Evolutionary conservation across 2,113 vertebrate genomes (phyloP).

Genomic region (Centropus bengalensis): DNA sequence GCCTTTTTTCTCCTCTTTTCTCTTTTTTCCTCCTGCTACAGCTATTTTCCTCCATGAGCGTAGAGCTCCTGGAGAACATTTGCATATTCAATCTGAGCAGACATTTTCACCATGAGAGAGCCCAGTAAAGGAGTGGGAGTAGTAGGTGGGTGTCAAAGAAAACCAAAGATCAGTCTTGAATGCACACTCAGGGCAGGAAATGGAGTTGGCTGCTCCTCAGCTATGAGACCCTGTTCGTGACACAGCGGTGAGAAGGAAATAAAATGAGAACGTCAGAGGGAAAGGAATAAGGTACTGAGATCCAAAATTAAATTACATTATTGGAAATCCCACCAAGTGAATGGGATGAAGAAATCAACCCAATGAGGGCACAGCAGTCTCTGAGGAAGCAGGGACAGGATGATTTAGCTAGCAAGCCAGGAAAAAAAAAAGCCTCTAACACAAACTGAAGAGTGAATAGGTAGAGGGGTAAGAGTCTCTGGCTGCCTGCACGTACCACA

Average conservation of each 20-base stretch:
- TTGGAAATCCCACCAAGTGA: neutral
- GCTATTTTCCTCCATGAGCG: neutral
- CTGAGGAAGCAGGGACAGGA: neutral
- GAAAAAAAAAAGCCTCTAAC: neutral
- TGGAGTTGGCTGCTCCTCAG: neutral
- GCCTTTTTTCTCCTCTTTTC: neutral
- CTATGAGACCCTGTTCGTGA: fast-evolving
- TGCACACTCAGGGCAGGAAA: neutral
- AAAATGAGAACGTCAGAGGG: neutral
- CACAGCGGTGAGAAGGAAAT: neutral
- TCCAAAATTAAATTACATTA: neutral
- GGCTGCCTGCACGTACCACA: neutral
- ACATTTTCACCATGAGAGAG: neutral
- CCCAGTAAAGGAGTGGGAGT: neutral
- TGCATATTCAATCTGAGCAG: neutral
- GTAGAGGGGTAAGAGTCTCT: neutral
- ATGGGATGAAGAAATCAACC: neutral
- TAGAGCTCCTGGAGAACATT: neutral
- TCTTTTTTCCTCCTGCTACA: neutral
- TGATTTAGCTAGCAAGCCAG: neutral
- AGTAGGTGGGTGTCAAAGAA: neutral
- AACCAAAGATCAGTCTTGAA: neutral
- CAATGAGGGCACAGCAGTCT: neutral
- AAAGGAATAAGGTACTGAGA: neutral
- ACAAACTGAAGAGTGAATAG: neutral